Base-by-base conservation (phyloP, 2,888 invertebrate species). In the Eucera pruinosa region DNA sequence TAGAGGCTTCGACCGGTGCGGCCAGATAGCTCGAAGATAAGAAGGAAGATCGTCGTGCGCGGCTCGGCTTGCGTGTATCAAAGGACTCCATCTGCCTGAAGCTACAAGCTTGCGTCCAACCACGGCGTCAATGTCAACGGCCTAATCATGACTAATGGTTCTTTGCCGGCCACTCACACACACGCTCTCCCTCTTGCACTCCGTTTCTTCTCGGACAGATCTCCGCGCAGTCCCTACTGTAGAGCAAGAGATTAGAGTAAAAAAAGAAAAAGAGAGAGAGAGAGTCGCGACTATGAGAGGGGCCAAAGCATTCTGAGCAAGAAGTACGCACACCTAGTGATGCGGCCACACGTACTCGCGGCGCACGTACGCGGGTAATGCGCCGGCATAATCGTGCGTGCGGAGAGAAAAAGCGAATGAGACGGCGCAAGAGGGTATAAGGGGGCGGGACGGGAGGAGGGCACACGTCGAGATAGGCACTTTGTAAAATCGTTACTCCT, bases 101-200 rank as follows among this genome's bases (percentile, higher is more conserved):
- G 82, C 48, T 75, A 78, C 79, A 74, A 76, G 83, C 81, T 72
- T 57, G 81, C 83, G 81, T 83, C 83, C 83, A 71, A 80, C 79
- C 65, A 47, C 82, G 81, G 86, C 85, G 85, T 88, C 88, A 88
- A 88, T 87, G 87, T 88, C 86, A 82, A 87, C 86, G 82, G 84
- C 83, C 87, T 88, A 87, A 88, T 88, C 88, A 86, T 88, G 88
- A 88, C 87, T 88, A 86, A 88, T 88, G 87, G 84, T 86, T 83
- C 82, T 67, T 76, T 68, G 73, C 82, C 66, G 67, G 65, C 67
- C 62, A 39, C 25, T 43, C 58, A 47, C 43, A n/a, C n/a, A n/a
- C n/a, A n/a, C n/a, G n/a, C n/a, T 43, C 33, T n/a, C 33, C 30
- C 41, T 41, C 48, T 61, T 52, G 36, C 18, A 30, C 36, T 36